A percentile compares a stretch with the other conserved stretches of the same genome.
phyloP scores from a whole-genome alignment of 1,140 invertebrate genomes.

The Apis cerana region DNA sequence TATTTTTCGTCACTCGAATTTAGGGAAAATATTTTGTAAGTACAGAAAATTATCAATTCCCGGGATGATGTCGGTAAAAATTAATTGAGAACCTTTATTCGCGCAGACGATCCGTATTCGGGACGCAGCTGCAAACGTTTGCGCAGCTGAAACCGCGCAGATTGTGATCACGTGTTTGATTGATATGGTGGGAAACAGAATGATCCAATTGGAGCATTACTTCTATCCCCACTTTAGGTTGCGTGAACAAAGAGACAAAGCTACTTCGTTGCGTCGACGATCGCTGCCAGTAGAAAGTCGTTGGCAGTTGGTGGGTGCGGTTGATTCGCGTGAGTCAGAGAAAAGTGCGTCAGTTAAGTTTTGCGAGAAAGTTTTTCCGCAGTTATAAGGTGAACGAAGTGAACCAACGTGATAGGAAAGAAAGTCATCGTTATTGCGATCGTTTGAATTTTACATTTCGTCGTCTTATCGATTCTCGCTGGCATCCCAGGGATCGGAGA shows the following conservation, averaged over 20 bases:
- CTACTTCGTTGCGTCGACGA: constrained; percentile 60
- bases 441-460: background rate
- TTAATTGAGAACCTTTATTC: constrained; percentile 50
- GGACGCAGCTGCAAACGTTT: constrained; percentile 63
- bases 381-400: constrained; percentile 21
- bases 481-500: background rate
- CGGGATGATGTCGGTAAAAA: background rate
- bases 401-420: constrained; percentile 25
- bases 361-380: constrained; percentile 46
- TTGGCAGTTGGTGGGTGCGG: constrained; percentile 70
- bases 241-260: constrained; percentile 75
- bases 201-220: background rate
- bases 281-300: constrained; percentile 74
- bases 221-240: constrained; percentile 35
- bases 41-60: background rate
- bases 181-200: constrained; percentile 25
- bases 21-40: background rate
- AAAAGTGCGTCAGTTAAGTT: constrained; percentile 21
- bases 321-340: constrained; percentile 37
- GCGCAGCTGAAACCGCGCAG: constrained; percentile 58
- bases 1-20: background rate
- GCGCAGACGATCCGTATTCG: constrained; percentile 59
- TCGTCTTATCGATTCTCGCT: constrained; percentile 13
- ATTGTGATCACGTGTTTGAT: constrained; percentile 50
- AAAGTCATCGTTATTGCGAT: background rate